A percentile compares a stretch with the other conserved stretches of the same genome.
Evolutionary conservation across 2,797 vertebrate species (phyloP).

Genomic region (Falco berigora): DNA sequence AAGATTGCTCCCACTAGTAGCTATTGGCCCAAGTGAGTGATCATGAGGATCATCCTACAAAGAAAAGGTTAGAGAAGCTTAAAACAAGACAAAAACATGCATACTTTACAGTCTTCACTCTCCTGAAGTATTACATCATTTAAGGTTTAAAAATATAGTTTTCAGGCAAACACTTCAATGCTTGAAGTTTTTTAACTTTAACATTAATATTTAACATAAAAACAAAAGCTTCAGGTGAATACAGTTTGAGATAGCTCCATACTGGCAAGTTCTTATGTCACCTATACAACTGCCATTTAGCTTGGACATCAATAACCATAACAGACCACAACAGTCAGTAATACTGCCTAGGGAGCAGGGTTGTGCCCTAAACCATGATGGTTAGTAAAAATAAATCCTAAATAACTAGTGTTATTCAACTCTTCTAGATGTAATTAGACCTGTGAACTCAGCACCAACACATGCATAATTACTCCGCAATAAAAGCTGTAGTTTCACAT

Average conservation of each 20-base stretch:
- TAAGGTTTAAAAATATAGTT: background rate
- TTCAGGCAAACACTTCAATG: background rate
- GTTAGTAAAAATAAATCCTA: background rate
- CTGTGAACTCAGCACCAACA: background rate
- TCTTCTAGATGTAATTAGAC: background rate
- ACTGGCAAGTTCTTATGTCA: background rate
- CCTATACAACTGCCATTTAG: background rate
- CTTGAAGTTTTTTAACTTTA: background rate
- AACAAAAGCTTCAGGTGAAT: background rate
- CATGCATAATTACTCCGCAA: too few species aligned
- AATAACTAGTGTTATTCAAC: background rate
- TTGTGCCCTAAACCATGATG: background rate
- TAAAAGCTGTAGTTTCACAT: background rate
- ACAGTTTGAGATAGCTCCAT: background rate
- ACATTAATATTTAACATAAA: background rate
- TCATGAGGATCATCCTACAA: conserved; percentile 87
- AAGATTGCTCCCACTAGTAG: conserved; percentile 83
- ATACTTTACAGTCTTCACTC: background rate
- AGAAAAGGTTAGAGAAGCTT: background rate
- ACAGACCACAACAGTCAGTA: background rate
- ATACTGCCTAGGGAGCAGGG: background rate
- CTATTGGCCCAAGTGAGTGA: conserved; percentile 80
- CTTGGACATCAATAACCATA: background rate
- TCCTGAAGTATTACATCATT: background rate
- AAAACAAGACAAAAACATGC: background rate